These are phyloP conservation scores for Rhizomys pruinosus DNA, from an alignment of 2,113 vertebrate genomes.

Conservation along the genomic window DNA sequence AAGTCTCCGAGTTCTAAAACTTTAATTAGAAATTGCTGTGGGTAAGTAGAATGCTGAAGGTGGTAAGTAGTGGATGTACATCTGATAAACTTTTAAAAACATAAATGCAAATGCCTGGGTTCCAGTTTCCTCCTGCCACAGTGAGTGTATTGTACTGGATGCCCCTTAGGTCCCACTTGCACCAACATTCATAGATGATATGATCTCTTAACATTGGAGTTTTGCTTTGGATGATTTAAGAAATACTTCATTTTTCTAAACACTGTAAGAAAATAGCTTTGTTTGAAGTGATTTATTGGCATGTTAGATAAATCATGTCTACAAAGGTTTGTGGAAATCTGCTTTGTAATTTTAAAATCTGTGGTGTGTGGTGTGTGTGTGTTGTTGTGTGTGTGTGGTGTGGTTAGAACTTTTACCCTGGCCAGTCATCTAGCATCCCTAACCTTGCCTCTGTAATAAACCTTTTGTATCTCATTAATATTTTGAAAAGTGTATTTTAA, in stretches of 20 bases:
- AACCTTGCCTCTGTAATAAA: neutral
- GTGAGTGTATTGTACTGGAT: neutral
- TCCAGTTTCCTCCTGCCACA: neutral
- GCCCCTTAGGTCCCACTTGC: neutral
- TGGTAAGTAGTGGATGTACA: neutral
- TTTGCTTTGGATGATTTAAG: constrained; percentile 24
- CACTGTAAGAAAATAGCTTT: neutral
- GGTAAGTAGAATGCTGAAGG: rapidly evolving
- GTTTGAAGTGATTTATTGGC: neutral
- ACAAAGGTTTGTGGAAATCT: neutral
- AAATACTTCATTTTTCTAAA: constrained; percentile 4
- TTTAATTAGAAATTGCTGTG: neutral
- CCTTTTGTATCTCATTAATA: constrained; percentile 24
- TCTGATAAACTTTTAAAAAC: neutral
- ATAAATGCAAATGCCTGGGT: neutral
- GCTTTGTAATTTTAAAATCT: neutral
- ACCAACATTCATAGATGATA: neutral
- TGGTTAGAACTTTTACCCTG: neutral
- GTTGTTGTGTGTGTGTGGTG: too few species aligned
- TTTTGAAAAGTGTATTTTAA: constrained; percentile 31
- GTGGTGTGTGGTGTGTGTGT: too few species aligned
- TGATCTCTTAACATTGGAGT: neutral
- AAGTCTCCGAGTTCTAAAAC: neutral
- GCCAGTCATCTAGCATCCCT: neutral
- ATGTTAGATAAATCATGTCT: constrained; percentile 2